Percentiles rank a stretch among this genome's conserved stretches.
phyloP scores from a whole-genome alignment of 2,888 invertebrate genomes.

The Drosophila pseudotalamancana region DNA sequence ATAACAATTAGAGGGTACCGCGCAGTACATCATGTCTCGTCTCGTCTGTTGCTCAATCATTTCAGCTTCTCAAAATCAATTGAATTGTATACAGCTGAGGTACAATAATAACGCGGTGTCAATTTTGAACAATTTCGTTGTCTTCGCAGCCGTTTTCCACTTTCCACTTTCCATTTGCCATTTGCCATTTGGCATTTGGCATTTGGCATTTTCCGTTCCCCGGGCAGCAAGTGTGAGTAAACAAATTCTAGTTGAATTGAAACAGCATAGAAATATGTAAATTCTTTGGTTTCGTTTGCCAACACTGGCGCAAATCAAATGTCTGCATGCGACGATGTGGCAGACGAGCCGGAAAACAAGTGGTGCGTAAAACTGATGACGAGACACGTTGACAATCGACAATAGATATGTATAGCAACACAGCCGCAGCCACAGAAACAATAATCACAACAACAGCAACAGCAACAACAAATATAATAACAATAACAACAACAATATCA shows the following conservation, averaged over 20 bases:
- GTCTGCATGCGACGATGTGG: conserved; percentile 12
- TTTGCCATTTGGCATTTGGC: neutral
- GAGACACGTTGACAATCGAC: conserved; percentile 66
- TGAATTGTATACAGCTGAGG: conserved; percentile 38
- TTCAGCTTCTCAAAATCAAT: conserved; percentile 52
- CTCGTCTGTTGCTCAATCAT: conserved; percentile 8
- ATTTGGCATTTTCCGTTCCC: too few relatives aligned
- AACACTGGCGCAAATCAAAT: conserved; percentile 31
- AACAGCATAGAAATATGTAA: conserved; percentile 65
- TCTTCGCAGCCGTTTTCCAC: too few relatives aligned
- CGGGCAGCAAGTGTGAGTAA: conserved; percentile 9
- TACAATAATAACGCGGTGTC: conserved; percentile 17
- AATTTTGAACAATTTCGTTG: conserved; percentile 9
- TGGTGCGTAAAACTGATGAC: conserved; percentile 75
- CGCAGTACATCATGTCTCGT: neutral
- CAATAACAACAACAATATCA: neutral
- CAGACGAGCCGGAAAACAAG: conserved; percentile 54
- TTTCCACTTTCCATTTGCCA: neutral
- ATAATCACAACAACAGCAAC: conserved; percentile 19
- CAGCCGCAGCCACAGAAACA: too few relatives aligned
- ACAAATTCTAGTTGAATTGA: conserved; percentile 50
- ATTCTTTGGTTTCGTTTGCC: conserved; percentile 34
- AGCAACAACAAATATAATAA: conserved; percentile 21
- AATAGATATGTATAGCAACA: conserved; percentile 33
- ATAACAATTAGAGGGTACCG: neutral